These are phyloP conservation scores for Paratrypauchen microcephalus DNA, from an alignment of 2,797 vertebrate species.

Conservation along the genomic window DNA sequence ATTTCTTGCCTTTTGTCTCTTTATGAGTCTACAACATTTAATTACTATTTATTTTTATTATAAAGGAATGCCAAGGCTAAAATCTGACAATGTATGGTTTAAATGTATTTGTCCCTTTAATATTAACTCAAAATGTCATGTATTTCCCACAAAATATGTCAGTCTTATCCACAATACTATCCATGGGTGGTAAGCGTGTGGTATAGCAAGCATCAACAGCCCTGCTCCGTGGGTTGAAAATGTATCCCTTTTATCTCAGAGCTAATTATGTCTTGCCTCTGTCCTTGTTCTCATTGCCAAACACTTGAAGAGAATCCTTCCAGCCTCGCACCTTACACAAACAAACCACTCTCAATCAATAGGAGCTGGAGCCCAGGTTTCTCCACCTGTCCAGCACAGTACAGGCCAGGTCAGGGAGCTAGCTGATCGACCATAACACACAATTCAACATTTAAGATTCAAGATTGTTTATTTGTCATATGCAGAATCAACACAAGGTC, in stretches of 20 bases:
- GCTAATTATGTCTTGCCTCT: not conserved
- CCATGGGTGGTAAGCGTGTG: slow-evolving; percentile 10
- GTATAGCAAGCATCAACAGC: slow-evolving; percentile 19
- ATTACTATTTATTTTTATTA: not conserved
- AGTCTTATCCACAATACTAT: not conserved
- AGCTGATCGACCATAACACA: slow-evolving; percentile 23
- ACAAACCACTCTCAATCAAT: slow-evolving; percentile 57
- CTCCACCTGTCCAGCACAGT: slow-evolving; percentile 39
- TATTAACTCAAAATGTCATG: not conserved
- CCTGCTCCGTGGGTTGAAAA: slow-evolving; percentile 21
- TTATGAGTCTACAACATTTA: not conserved
- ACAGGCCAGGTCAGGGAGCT: slow-evolving; percentile 38
- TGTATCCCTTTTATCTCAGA: slow-evolving; percentile 3
- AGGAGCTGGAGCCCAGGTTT: slow-evolving; percentile 51
- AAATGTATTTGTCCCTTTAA: not conserved
- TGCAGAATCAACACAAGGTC: no score
- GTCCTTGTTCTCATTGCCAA: slow-evolving; percentile 17
- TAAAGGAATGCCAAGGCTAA: not conserved
- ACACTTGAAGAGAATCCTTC: slow-evolving; percentile 6
- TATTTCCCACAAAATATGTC: not conserved
- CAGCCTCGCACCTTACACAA: slow-evolving; percentile 33
- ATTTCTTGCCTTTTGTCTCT: not conserved
- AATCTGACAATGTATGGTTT: slow-evolving; percentile 5
- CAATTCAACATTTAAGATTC: no score
- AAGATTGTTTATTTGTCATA: no score